Evolutionary conservation across 2,113 vertebrate genomes (phyloP).

Genomic region (Rhagologus leucostigma): DNA sequence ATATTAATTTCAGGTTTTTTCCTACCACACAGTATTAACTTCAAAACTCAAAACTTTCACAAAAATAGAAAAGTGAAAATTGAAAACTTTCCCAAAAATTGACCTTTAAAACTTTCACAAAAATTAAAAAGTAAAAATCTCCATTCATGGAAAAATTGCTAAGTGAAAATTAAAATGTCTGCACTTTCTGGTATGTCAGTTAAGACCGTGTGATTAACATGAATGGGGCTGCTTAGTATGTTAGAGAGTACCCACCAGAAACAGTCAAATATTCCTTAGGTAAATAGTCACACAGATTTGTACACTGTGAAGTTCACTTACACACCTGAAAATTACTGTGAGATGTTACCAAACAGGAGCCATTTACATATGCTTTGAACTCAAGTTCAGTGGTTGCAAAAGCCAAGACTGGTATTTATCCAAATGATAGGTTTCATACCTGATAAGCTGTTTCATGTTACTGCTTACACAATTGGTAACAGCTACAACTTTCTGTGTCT

Average conservation of each 20-base stretch:
- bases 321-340: background rate
- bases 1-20: background rate
- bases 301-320: background rate
- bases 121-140: background rate
- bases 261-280: background rate
- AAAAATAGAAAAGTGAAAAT: background rate
- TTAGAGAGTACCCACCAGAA: background rate
- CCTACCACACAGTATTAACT: background rate
- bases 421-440: background rate
- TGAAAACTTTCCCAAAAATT: background rate
- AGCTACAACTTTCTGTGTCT: background rate
- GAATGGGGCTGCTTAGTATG: background rate
- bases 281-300: background rate
- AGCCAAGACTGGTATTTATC: background rate
- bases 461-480: fast-evolving
- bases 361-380: background rate
- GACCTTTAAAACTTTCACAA: background rate
- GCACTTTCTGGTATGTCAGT: background rate
- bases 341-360: background rate
- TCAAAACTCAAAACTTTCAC: background rate
- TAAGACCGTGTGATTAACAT: background rate
- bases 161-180: background rate
- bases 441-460: background rate
- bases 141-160: background rate
- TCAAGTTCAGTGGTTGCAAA: background rate